phyloP scores from a whole-genome alignment of 2,113 vertebrate species.

The Tapirus terrestris region DNA sequence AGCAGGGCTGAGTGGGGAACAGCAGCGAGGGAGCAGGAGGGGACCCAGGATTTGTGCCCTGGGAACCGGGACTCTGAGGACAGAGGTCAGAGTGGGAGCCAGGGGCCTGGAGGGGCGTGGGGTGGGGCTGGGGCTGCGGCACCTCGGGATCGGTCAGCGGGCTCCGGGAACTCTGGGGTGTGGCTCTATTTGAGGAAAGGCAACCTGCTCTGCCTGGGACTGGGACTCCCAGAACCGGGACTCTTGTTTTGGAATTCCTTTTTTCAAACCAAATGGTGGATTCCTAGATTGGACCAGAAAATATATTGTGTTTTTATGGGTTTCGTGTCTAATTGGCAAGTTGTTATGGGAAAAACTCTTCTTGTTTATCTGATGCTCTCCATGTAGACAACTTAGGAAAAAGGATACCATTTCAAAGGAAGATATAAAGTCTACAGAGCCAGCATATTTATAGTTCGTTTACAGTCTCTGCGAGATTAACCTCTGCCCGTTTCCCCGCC shows the following conservation, averaged over 20 bases:
- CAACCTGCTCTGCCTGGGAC: fast-evolving
- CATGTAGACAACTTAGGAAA: fast-evolving
- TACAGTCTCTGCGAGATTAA: fast-evolving
- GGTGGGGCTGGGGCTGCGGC: not conserved
- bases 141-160: not conserved
- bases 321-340: not conserved
- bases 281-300: not conserved
- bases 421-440: fast-evolving
- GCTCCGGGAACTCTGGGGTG: fast-evolving
- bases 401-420: not conserved
- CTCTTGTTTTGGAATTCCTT: not conserved
- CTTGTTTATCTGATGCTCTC: not conserved
- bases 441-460: fast-evolving
- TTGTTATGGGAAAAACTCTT: not conserved
- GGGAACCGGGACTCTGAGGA: not conserved
- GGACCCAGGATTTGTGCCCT: not conserved
- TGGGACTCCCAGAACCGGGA: no score
- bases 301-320: not conserved
- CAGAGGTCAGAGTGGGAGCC: fast-evolving
- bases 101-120: not conserved
- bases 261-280: not conserved
- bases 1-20: not conserved
- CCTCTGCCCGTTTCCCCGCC: fast-evolving
- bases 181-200: not conserved
- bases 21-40: not conserved